Evolutionary conservation across 2,888 invertebrate genomes (phyloP), one percentile per base, ranked within the genome.

Genomic region (Helobdella robusta): DNA sequence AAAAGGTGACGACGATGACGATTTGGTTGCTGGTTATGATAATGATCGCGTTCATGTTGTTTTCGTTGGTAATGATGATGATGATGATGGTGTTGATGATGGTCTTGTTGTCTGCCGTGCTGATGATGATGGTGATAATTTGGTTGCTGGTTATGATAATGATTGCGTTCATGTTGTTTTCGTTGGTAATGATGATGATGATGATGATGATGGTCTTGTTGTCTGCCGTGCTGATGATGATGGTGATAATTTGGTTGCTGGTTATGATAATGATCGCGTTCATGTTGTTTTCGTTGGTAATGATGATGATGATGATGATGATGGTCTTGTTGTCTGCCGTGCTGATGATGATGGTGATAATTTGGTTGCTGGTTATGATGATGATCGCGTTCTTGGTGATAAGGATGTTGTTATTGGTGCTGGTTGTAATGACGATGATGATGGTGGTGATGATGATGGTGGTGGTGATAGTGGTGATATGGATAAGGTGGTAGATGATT

Each of bases 401-500:
- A 6, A 52, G 11, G 32, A 58, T 20, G n/a, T 8, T 59, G 35
- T 35, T 15, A 23, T n/a, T 35, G 35, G n/a, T 32, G n/a, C 32
- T 59, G 15, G 20, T 20, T 6, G 23, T 52, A 6, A 52, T 52
- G 15, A 52, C 20, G 11, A 52, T 52, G 44, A 40, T 40, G 44
- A 40, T 40, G 44, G n/a, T 40, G 44, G n/a, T 40, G 44, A 40
- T 40, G 44, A 40, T 40, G 44, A 40, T 40, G 44, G n/a, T 40
- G 44, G n/a, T 40, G 44, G n/a, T 40, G 44, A 40, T 40, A n/a
- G n/a, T 40, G 44, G n/a, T 40, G 44, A 40, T 40, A n/a, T 15
- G 11, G 44, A 40, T 40, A n/a, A 40, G 11, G 44, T 15, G 11
- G 44, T 15, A 15, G 44, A 40, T 40, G 44, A n/a, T 40, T 11